A percentile compares a stretch with the other conserved stretches of the same genome.
These are phyloP conservation scores for Portunus trituberculatus DNA, from an alignment of 1,140 invertebrate genomes.

Conservation along the genomic window DNA sequence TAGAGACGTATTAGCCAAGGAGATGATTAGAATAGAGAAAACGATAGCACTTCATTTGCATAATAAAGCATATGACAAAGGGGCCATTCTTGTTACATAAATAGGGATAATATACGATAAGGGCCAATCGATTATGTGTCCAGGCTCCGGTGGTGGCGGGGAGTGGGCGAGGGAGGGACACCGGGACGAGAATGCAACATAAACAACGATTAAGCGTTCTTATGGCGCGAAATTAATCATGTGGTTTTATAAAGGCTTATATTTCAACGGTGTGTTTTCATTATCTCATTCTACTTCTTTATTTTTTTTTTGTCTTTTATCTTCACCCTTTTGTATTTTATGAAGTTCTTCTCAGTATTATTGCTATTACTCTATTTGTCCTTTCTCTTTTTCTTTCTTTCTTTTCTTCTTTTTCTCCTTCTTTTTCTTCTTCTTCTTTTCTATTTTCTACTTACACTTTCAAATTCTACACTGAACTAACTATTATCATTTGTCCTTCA, in stretches of 20 bases:
- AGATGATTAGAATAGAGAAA: constrained; percentile 23
- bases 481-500: not conserved
- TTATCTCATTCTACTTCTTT: not conserved
- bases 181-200: not conserved
- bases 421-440: not conserved
- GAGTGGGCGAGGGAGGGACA: not conserved
- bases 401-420: not conserved
- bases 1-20: not conserved
- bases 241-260: not conserved
- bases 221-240: not conserved
- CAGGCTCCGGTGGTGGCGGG: not conserved
- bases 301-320: not conserved
- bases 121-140: not conserved
- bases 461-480: not conserved
- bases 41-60: not conserved
- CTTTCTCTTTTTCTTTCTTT: not conserved
- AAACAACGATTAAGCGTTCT: not conserved
- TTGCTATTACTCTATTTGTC: not conserved
- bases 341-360: not conserved
- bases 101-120: not conserved
- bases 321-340: not conserved
- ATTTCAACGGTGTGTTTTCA: not conserved
- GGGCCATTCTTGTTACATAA: not conserved
- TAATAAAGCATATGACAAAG: not conserved
- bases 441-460: not conserved